Base-by-base conservation (phyloP, 2,113 vertebrate genomes). In the Corythornis cristatus region DNA sequence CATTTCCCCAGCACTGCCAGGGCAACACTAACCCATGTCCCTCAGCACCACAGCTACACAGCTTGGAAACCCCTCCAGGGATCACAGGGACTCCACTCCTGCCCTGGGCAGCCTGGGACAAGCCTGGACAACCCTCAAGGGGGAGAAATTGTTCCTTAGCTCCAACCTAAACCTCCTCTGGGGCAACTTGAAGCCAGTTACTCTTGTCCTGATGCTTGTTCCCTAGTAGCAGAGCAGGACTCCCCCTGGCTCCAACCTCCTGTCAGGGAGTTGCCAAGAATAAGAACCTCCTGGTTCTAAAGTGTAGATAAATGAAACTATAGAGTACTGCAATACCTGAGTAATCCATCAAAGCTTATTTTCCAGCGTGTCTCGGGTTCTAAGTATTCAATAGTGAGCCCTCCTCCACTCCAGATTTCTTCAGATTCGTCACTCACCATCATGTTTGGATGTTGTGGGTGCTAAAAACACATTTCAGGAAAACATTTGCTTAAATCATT, bases 381-480 rank as follows among this genome's bases (percentile, higher is more conserved):
- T 54, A 91, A 2, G 51, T 93, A 93, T 50, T 96, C 96, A 66
- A 97, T 85, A 21, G 85, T 82, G 62, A 97, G 92, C 5, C 96
- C 96, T 83, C 94, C 94, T 65, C 72, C 96, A 65, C 90, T 94
- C 96, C 96, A 97, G 8, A 79, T 31, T 61, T 95, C 95, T 60
- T 76, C 33, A n/a, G 92, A 95, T 29, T 96, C 96, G 50, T 96
- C 95, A 17, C 26, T 67, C 82, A 93, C 94, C 75, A 96, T 93
- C 94, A 96, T 95, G 91, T 97, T 96, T n/a, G 96, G 96, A 79
- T 96, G 96, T 9, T 95, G 85, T 20, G 96, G 96, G 73, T 97
- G 96, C 96, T 97, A 76, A 88, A 89, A 74, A 72, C 31, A 78
- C 5, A 79, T 62, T 90, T n/a, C 8, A 51, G 58, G 61, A 66